Evolutionary conservation across 2,888 invertebrate genomes (phyloP).

Genomic region (Drosophila melanosoma): DNA sequence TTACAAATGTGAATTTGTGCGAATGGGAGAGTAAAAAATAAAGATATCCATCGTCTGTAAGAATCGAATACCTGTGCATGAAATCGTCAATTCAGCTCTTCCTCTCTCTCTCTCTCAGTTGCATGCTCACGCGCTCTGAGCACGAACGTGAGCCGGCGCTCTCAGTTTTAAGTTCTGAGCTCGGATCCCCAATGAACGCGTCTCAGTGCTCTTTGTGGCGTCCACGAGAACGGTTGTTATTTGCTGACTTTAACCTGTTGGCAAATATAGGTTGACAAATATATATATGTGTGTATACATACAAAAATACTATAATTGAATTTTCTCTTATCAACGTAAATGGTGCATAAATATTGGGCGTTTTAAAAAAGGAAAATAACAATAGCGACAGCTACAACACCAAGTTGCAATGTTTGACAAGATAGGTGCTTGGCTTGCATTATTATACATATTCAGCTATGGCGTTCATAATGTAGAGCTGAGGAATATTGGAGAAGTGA

Average conservation of each 20-base stretch:
- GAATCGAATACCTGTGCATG: slow-evolving; percentile 8
- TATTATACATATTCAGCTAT: slow-evolving; percentile 30
- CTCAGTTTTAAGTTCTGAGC: slow-evolving; percentile 30
- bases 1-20: neutral
- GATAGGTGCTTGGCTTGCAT: slow-evolving; percentile 27
- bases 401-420: slow-evolving; percentile 47
- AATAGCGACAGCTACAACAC: slow-evolving; percentile 6
- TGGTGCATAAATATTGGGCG: neutral
- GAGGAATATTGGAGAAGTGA: slow-evolving; percentile 42
- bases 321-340: slow-evolving; percentile 43
- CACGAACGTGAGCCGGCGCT: neutral
- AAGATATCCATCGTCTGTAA: neutral
- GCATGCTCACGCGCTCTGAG: slow-evolving; percentile 20
- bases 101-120: slow-evolving; percentile 1
- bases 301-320: slow-evolving; percentile 19
- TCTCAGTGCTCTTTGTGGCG: slow-evolving; percentile 37
- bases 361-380: slow-evolving; percentile 5
- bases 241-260: neutral
- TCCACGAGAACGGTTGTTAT: slow-evolving; percentile 32
- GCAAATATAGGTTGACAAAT: neutral
- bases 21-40: neutral
- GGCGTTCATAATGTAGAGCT: slow-evolving; percentile 41
- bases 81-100: neutral
- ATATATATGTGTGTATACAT: neutral
- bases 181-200: slow-evolving; percentile 12